Base-by-base conservation (phyloP, 2,888 invertebrate genomes). In the Andricus curvator region DNA sequence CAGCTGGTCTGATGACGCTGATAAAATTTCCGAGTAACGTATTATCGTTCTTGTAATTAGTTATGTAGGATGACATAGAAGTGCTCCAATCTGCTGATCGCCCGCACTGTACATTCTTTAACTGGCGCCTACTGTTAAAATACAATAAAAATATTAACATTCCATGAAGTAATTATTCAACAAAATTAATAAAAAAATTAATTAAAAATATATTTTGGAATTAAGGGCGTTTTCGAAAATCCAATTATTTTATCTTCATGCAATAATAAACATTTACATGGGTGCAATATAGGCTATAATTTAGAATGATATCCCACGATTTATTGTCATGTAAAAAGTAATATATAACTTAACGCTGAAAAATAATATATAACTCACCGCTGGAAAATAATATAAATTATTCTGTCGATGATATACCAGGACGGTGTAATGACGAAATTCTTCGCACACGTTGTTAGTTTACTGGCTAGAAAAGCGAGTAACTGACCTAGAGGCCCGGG, bases 401-500 rank as follows among this genome's bases (percentile, higher is more conserved):
- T 67, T 64, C 85, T 88, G 76, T 87, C 87, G 66, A 89, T 68
- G 64, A 91, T 83, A 78, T 89, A 89, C 79, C 84, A 88, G 0
- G 91, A 89, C 17, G 91, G 90, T 6, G 81, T 82, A 41, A 91
- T 79, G 60, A 91, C 76, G 25, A 90, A 84, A 44, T 87, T 86
- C 70, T 84, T 89, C 9, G 91, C 89, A 64, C 89, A 90, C 6
- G 82, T 77, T 6, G 87, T 86, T 66, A 91, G 81, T 81, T 88
- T 88, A 62, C 80, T 78, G 15, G 88, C 87, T 51, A 91, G 82
- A 70, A 89, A 89, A 9, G 86, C 87, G 56, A 91, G 82, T 9
- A 91, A 77, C 64, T 88, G 88, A 29, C 89, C 89, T 17, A 91
- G 87, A 1, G 90, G 89, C 56, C 89, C 87, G 1, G 89, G 90